Base-by-base conservation (phyloP, 2,888 invertebrate genomes). In the Clunio marinus region DNA sequence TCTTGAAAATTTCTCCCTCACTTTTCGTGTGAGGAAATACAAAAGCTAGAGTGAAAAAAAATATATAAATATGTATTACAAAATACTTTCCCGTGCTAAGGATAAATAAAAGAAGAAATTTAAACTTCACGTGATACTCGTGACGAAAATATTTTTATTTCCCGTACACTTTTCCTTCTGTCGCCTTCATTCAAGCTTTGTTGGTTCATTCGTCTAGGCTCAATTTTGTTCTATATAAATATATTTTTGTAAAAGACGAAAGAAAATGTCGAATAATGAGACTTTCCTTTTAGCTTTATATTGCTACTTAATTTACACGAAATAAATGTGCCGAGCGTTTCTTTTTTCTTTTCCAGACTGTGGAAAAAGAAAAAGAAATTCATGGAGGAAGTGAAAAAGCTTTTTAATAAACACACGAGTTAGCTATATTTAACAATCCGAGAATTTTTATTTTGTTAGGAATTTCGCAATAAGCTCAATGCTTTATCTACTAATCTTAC, bases 281-380 rank as follows among this genome's bases (percentile, higher is more conserved):
- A 41, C 41, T 41, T 41, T 41, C 41, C 41, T 41, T 41, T 41
- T 41, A 41, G 41, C 41, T 41, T 13, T 41, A 41, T 15, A 41
- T 13, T 41, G 41, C n/a, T 41, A 13, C 15, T 15, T 41, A 41
- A 41, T 41, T 41, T 41, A 41, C 41, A 41, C 41, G 15, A 13
- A 41, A 15, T 13, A 41, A 41, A 41, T 10, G 10, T 41, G 13
- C 41, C 41, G 41, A n/a, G 41, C 41, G 13, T 41, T 10, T n/a
- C n/a, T n/a, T n/a, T n/a, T n/a, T n/a, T n/a, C n/a, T n/a, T 41
- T 32, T 8, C 32, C 8, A 32, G 8, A 32, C 8, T 32, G 32
- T 7, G 32, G 8, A 8, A 32, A 32, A 4, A 32, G 32, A n/a
- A n/a, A n/a, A n/a, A n/a, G n/a, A n/a, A n/a, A n/a, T n/a, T n/a